phyloP scores from a whole-genome alignment of 2,113 vertebrate genomes.

The Phocoena sinus region DNA sequence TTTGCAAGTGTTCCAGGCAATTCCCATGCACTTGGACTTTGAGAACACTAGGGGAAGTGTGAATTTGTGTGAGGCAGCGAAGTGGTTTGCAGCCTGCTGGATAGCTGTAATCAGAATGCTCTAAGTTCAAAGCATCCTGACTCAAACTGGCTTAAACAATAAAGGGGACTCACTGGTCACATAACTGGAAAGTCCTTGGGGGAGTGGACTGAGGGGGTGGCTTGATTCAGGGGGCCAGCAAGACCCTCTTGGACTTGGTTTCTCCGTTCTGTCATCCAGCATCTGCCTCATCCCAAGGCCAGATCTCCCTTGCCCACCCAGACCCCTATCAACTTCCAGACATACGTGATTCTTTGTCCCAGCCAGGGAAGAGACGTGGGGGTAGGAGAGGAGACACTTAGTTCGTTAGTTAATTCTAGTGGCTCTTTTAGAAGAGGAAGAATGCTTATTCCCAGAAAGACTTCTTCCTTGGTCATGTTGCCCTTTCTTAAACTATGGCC shows the following conservation, averaged over 20 bases:
- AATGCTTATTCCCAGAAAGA: neutral
- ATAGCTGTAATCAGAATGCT: neutral
- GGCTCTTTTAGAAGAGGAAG: neutral
- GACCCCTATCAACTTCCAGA: neutral
- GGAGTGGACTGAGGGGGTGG: neutral
- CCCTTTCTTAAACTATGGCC: neutral
- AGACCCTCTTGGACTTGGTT: neutral
- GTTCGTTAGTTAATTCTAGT: neutral
- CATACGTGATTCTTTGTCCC: neutral
- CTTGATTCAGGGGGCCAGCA: neutral
- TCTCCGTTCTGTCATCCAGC: neutral
- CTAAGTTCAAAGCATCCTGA: neutral
- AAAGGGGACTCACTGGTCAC: neutral
- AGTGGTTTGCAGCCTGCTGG: neutral
- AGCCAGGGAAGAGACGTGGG: neutral
- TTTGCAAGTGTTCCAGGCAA: neutral
- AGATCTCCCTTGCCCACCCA: neutral
- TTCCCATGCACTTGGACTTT: neutral
- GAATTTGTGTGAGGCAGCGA: neutral
- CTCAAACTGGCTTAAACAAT: neutral
- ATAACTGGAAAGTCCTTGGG: neutral
- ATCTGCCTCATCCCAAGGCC: neutral
- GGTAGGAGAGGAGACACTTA: neutral
- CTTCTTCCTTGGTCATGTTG: neutral
- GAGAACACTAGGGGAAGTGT: neutral